Conservation (phyloP, 2,797 vertebrate species). For the Periophthalmus magnuspinnatus region DNA sequence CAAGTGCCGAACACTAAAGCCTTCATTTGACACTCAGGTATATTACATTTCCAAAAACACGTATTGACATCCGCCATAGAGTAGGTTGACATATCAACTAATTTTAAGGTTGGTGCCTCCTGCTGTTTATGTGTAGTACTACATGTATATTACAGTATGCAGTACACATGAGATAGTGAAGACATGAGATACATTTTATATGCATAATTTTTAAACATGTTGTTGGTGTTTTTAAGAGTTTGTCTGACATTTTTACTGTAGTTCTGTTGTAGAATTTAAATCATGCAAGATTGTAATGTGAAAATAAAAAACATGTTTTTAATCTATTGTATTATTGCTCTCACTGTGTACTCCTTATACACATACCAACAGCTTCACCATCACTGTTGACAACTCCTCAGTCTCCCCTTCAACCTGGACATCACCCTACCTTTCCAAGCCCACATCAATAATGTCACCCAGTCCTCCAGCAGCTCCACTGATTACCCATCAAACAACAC, state of each 20-base stretch:
- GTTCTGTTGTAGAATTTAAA: not conserved
- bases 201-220: not conserved
- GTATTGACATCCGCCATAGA: not conserved
- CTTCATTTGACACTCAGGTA: slow-evolving; percentile 32
- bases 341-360: not conserved
- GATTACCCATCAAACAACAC: too few relatives aligned
- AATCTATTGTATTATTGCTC: not conserved
- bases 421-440: too few relatives aligned
- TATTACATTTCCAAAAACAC: slow-evolving; percentile 25
- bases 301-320: not conserved
- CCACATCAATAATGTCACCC: too few relatives aligned
- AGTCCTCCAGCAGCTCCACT: too few relatives aligned
- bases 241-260: not conserved
- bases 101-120: not conserved
- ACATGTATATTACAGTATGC: not conserved
- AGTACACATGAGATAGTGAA: too few relatives aligned
- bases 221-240: not conserved
- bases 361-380: not conserved
- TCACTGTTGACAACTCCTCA: too few relatives aligned
- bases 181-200: not conserved
- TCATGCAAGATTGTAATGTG: not conserved
- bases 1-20: slow-evolving; percentile 18
- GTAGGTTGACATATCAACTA: not conserved
- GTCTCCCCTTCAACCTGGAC: too few relatives aligned
- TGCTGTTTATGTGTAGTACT: slow-evolving; percentile 25